Evolutionary conservation across 2,113 vertebrate species (phyloP).

Genomic region (Symphodus melops): DNA sequence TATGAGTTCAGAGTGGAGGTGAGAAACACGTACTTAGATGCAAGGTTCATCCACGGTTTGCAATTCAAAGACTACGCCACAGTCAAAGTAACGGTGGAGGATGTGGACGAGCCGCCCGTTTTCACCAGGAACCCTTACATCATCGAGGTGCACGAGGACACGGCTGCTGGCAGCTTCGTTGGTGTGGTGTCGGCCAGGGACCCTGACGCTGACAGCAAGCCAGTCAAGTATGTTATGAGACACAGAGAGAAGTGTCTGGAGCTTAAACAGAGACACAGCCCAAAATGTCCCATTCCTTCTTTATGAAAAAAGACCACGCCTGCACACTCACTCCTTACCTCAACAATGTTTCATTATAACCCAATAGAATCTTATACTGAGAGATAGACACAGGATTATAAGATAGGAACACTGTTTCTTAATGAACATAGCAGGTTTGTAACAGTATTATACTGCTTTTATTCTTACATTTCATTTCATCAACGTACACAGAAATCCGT

Average conservation of each 20-base stretch:
- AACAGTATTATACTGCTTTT: too few relatives aligned
- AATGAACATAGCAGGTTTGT: too few relatives aligned
- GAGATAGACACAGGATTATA: too few relatives aligned
- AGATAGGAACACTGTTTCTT: neutral
- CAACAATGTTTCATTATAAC: neutral
- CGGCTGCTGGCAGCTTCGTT: conserved; percentile 90
- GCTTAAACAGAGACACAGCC: neutral
- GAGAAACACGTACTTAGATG: conserved; percentile 90
- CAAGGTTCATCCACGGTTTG: conserved; percentile 89
- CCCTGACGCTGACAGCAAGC: conserved; percentile 88
- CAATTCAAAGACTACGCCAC: conserved; percentile 93
- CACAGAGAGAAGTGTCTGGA: conserved; percentile 1
- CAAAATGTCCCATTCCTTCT: neutral
- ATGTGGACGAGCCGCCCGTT: conserved; percentile 91
- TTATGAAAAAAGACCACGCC: neutral
- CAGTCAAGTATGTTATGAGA: conserved; percentile 87
- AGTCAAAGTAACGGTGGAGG: conserved; percentile 91
- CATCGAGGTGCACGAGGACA: conserved; percentile 96
- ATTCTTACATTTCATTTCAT: too few relatives aligned
- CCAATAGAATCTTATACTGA: neutral
- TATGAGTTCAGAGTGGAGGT: conserved; percentile 93
- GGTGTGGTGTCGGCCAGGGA: conserved; percentile 92
- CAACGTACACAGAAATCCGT: too few relatives aligned
- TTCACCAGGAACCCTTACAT: conserved; percentile 91
- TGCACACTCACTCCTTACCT: neutral